Evolutionary conservation across 64 coral and sea anemone genomes (phyloP), one percentile per base, ranked within the genome.

Genomic region (Dendronephthya gigantea): DNA sequence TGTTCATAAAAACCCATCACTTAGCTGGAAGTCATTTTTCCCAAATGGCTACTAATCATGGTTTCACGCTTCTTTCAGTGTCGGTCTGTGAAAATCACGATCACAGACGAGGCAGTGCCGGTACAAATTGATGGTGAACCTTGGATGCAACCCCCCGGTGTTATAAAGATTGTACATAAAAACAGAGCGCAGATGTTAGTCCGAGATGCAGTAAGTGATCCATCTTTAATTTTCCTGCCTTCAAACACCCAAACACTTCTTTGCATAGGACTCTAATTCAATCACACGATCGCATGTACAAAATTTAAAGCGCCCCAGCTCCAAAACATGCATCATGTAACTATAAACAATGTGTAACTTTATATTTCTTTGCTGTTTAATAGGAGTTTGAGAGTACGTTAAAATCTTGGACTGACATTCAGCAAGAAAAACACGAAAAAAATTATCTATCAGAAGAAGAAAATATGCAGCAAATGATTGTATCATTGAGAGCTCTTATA

Each of bases 181-280:
- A 98, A 98, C 85, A 83, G 95, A 55, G 92, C 95, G 16, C 95
- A 98, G 58, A 98, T 98, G 95, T 40, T 98, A 66, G 95, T 98
- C 36, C 93, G 95, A 87, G 95, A 98, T 38, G 86, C 92, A 84
- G 93, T 96, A 81, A 90, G 87, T 36, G 11, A 45, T 45, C 41
- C 41, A 11, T 45, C 4, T 45, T 45, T 11, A 6, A 4, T 45
- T 6, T 45, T 45, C 11, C 11, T 45, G 11, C 41, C 4, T 45
- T n/a, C n/a, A n/a, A 45, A 45, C 11, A 4, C 41, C 4, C 41
- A 45, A 45, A 11, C 41, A 45, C 41, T 45, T 11, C 11, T 62
- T 62, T 23, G 17, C 4, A 62, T 62, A 5, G 55, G 25, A 19
- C 19, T 62, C 19, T 7, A 62, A 62, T 62, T 62, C 55, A 62